phyloP scores from a whole-genome alignment of 2,797 vertebrate species.

The Gallinago stenura region DNA sequence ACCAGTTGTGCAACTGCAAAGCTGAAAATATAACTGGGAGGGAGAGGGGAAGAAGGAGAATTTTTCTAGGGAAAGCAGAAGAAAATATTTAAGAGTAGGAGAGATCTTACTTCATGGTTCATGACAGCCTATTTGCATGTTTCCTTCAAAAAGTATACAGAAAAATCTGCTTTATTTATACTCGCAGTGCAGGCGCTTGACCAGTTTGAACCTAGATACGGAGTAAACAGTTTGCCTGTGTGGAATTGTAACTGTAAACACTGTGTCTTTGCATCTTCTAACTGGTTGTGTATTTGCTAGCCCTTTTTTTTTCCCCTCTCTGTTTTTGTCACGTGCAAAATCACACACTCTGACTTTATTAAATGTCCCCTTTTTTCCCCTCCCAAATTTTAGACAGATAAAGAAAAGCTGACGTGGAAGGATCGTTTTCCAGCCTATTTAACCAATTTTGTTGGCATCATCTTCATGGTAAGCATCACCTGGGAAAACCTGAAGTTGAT shows the following conservation, averaged over 20 bases:
- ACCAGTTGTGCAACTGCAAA: neutral
- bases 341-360: neutral
- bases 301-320: neutral
- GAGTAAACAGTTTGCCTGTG: neutral
- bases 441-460: conserved; percentile 86
- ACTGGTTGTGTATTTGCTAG: neutral
- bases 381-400: conserved; percentile 81
- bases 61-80: conserved; percentile 14
- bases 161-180: neutral
- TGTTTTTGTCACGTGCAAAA: conserved; percentile 14
- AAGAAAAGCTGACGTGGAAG: conserved; percentile 94
- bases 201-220: neutral
- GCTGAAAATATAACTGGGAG: neutral
- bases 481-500: neutral
- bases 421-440: conserved; percentile 93
- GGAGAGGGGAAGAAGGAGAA: neutral
- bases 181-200: neutral
- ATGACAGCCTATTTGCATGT: conserved; percentile 18
- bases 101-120: neutral
- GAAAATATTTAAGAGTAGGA: conserved; percentile 9
- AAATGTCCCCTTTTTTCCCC: neutral
- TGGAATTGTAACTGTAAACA: conserved; percentile 43
- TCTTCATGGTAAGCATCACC: conserved; percentile 88
- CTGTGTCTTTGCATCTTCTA: neutral
- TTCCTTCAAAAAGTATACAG: conserved; percentile 12